Evolutionary conservation across 2,888 invertebrate genomes (phyloP).

Genomic region (Oligia strigilis): DNA sequence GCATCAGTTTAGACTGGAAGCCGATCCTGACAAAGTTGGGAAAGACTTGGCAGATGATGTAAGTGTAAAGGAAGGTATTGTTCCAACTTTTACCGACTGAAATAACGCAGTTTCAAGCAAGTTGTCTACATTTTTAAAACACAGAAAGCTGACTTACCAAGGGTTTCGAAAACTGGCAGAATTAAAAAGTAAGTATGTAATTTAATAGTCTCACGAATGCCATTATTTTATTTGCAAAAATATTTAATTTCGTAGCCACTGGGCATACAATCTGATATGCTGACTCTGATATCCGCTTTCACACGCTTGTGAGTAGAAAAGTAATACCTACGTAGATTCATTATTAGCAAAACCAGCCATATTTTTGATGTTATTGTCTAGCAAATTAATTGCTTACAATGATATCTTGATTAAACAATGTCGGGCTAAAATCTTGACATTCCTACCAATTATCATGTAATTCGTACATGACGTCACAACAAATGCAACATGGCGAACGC

Average conservation of each 20-base stretch:
- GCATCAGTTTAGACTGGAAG: too few relatives aligned
- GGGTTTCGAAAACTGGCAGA: background rate
- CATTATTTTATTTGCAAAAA: conserved; percentile 37
- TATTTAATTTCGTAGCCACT: conserved; percentile 47
- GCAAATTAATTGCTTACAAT: background rate
- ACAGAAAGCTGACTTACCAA: background rate
- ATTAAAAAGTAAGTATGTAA: conserved; percentile 17
- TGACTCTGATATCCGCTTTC: conserved; percentile 15
- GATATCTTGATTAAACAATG: background rate
- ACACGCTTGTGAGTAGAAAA: conserved; percentile 31
- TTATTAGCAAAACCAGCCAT: background rate
- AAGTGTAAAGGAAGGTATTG: background rate
- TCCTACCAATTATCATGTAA: background rate
- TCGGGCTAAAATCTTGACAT: too few relatives aligned
- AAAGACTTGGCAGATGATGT: background rate
- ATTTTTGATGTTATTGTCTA: background rate
- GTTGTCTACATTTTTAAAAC: background rate
- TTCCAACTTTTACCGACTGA: background rate
- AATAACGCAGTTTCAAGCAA: too few relatives aligned
- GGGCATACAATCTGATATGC: conserved; percentile 58
- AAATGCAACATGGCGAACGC: conserved; percentile 11
- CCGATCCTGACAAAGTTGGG: too few relatives aligned
- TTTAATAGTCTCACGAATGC: conserved; percentile 16
- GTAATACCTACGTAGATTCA: background rate
- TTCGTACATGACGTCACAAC: background rate